Conservation (phyloP, 2,113 vertebrate species). For the Hyaena hyaena region DNA sequence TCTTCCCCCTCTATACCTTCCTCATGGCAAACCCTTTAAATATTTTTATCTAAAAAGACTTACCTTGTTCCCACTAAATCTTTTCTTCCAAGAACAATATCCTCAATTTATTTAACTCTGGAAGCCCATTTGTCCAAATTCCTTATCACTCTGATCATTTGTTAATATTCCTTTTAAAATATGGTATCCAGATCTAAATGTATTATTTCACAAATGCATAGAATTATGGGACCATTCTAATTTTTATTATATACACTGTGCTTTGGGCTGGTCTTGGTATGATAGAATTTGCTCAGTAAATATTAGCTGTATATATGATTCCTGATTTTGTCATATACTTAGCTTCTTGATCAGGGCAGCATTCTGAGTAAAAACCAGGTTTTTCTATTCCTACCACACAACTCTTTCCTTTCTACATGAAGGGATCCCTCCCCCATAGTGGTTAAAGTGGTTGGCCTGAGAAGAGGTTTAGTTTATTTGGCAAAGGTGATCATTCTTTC, state of each 20-base stretch:
- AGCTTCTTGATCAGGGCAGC: neutral
- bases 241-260: neutral
- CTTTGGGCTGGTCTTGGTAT: neutral
- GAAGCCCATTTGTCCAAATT: conserved; percentile 3
- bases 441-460: conserved; percentile 17
- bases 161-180: conserved; percentile 30
- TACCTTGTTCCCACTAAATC: conserved; percentile 7
- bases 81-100: conserved; percentile 48
- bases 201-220: neutral
- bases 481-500: conserved; percentile 34
- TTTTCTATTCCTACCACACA: neutral
- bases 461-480: neutral
- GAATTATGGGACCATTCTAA: neutral
- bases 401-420: neutral
- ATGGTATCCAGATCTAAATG: neutral
- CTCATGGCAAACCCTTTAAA: neutral
- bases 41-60: conserved; percentile 42
- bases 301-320: neutral
- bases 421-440: neutral
- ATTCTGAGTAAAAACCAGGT: neutral
- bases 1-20: neutral
- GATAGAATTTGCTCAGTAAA: conserved; percentile 7
- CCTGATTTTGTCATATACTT: neutral
- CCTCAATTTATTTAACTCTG: conserved; percentile 31
- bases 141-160: conserved; percentile 11